Conservation (phyloP, 2,888 invertebrate species). For the Apotomis turbidana region DNA sequence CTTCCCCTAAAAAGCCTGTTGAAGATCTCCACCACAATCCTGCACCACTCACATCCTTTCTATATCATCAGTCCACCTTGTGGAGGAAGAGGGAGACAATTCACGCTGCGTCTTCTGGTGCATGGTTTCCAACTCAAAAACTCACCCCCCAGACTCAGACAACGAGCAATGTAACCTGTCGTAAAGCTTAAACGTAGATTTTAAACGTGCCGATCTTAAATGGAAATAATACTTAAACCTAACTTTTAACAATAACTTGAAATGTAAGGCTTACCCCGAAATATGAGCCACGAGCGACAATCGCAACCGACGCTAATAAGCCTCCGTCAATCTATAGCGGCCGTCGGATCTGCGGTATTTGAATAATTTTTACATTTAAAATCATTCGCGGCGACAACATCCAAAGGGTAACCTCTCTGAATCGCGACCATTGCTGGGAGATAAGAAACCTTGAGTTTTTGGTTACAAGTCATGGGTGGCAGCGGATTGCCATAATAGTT, state of each 20-base stretch:
- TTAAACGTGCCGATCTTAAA: not conserved
- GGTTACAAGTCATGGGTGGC: constrained; percentile 47
- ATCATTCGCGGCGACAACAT: constrained; percentile 82
- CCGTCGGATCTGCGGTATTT: constrained; percentile 74
- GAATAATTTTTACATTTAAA: constrained; percentile 85
- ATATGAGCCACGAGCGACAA: constrained; percentile 14
- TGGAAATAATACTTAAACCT: not conserved
- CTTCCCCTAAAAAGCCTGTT: too few species aligned
- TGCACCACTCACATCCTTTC: too few species aligned
- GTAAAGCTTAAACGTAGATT: too few species aligned
- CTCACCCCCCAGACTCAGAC: too few species aligned
- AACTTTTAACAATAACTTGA: constrained; percentile 23
- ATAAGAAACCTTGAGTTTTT: constrained; percentile 69
- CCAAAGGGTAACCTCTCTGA: constrained; percentile 82
- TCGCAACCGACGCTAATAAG: constrained; percentile 53
- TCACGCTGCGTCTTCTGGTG: too few species aligned
- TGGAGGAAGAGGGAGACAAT: too few species aligned
- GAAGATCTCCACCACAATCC: too few species aligned
- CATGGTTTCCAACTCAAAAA: too few species aligned
- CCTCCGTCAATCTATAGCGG: constrained; percentile 70
- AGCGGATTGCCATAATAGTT: constrained; percentile 7
- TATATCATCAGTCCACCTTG: too few species aligned
- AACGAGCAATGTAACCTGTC: too few species aligned
- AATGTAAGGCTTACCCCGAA: constrained; percentile 19
- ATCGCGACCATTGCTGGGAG: constrained; percentile 80